These are phyloP conservation scores for Netelia fuscicornis DNA, from an alignment of 2,888 invertebrate species.

Conservation along the genomic window DNA sequence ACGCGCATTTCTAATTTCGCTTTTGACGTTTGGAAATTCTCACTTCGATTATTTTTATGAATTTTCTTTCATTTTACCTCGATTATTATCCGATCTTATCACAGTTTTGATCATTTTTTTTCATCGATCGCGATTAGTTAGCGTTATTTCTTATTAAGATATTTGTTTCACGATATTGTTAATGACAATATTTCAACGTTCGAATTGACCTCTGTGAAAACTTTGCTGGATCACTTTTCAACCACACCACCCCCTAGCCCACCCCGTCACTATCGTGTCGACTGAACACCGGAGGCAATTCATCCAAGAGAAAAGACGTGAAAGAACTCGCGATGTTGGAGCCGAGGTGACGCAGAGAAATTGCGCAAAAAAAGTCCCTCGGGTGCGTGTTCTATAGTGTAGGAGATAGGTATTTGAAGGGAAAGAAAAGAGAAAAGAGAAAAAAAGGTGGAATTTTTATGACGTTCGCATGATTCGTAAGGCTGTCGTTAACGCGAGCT, in stretches of 20 bases:
- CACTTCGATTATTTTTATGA: not conserved
- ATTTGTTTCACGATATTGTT: not conserved
- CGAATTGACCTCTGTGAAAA: constrained; percentile 13
- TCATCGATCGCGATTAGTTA: not conserved
- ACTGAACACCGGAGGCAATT: constrained; percentile 32
- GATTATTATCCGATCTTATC: not conserved
- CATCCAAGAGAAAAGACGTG: constrained; percentile 9
- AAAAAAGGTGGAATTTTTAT: not conserved
- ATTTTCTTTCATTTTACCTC: not conserved
- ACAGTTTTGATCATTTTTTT: not conserved
- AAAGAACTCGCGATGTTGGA: constrained; percentile 3
- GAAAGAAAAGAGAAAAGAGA: not conserved
- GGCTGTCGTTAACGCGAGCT: too few relatives aligned
- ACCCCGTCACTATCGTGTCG: not conserved
- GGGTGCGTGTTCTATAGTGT: not conserved
- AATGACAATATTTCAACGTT: not conserved
- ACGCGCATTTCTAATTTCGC: constrained; percentile 29
- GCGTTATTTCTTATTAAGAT: not conserved
- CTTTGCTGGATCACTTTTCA: constrained; percentile 9
- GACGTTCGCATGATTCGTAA: not conserved
- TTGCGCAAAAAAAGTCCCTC: not conserved
- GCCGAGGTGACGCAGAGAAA: constrained; percentile 23
- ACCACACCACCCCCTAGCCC: not conserved
- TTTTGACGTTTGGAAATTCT: not conserved
- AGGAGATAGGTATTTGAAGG: not conserved